Base-by-base conservation (phyloP, 2,113 vertebrate genomes). In the Nycticebus coucang region DNA sequence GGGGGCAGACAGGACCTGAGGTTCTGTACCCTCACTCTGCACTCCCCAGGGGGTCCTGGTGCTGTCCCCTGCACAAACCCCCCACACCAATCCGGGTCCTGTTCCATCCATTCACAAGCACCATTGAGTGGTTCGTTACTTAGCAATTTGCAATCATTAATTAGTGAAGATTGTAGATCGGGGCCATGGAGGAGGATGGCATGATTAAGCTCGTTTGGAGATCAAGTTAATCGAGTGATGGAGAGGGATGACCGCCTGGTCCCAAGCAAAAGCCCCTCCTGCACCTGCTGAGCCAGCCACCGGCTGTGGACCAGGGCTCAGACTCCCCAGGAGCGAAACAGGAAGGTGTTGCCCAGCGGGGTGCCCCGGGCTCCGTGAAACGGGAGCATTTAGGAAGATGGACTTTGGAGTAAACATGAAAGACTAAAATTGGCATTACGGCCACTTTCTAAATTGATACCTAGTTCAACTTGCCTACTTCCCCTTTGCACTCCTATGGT, bases 141-240 rank as follows among this genome's bases (percentile, higher is more conserved):
- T 89, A 95, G 94, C 93, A 87, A 97, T 97, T 88, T 96, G 93
- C 85, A 89, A 95, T 95, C 91, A 90, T 95, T 95, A 97, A 97
- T 97, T 97, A 97, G 93, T 79, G 92, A 91, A 93, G 94, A 96
- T 83, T 96, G 93, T 91, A 96, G 92, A 96, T 86, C 50, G 92
- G 85, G 92, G 41, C 83, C 53, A 37, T 93, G 96, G 93, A 96
- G 95, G 91, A 96, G 96, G 94, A 89, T 55, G 83, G 89, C 15
- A 22, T 91, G 95, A 96, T 97, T 94, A 95, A 93, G 86, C 50
- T 87, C 50, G 0, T 96, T 94, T 92, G 78, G 84, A 96, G 89
- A 97, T 93, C 77, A 87, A 97, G 95, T 97, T 94, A 95, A 91
- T 82, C 0, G 33, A 90, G 78, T 87, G 97, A 97, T 86, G 35